phyloP scores from a whole-genome alignment of 2,888 invertebrate species.

The Glaucopsyche alexis region DNA sequence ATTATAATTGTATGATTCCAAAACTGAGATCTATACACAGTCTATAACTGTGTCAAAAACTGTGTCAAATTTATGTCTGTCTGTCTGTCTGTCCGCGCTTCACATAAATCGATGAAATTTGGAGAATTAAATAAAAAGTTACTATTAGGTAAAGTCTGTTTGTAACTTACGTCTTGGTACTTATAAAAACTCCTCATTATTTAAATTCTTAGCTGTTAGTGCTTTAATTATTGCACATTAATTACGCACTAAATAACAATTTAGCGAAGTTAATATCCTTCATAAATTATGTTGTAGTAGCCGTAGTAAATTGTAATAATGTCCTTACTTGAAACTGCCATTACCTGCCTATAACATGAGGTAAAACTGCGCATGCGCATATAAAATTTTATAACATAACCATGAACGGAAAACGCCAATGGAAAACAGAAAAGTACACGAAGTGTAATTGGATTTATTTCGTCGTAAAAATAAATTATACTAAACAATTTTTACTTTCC shows the following conservation, averaged over 20 bases:
- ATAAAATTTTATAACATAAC: conserved; percentile 47
- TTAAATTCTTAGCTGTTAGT: too few species aligned
- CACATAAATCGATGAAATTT: too few species aligned
- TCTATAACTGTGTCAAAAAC: too few species aligned
- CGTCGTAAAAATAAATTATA: conserved; percentile 40
- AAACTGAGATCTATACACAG: too few species aligned
- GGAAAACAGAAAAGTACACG: conserved; percentile 37
- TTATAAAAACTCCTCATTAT: too few species aligned
- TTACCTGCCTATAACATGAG: conserved; percentile 32
- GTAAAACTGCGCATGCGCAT: conserved; percentile 44
- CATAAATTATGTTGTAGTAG: conserved; percentile 6
- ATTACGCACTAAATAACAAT: neutral
- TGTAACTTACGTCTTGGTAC: too few species aligned
- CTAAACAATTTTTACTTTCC: conserved; percentile 26
- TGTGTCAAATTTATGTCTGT: too few species aligned
- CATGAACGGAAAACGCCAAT: conserved; percentile 40
- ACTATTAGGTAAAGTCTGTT: too few species aligned
- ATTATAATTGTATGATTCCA: too few species aligned
- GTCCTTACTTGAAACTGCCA: conserved; percentile 26
- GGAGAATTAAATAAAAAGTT: too few species aligned
- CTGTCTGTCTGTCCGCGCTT: too few species aligned
- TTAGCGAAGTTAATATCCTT: neutral
- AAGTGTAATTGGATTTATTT: conserved; percentile 45
- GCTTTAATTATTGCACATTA: too few species aligned
- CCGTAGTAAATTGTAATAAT: conserved; percentile 21